A percentile compares a stretch with the other conserved stretches of the same genome.
These are phyloP conservation scores for Pissodes strobi DNA, from an alignment of 1,140 invertebrate genomes.

Conservation along the genomic window DNA sequence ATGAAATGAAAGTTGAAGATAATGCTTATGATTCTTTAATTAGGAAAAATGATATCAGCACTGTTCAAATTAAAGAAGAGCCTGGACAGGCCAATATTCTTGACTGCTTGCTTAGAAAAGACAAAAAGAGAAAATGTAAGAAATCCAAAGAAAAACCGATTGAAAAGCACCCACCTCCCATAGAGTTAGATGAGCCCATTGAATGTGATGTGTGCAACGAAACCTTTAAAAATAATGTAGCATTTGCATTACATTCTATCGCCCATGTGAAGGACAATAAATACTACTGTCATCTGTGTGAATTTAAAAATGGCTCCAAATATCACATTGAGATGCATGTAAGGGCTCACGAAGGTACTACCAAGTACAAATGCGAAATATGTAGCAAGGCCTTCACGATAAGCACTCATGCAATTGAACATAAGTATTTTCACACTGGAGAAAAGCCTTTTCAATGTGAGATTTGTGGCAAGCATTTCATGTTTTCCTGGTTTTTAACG, in stretches of 20 bases:
- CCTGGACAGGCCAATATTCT: slow-evolving; percentile 18
- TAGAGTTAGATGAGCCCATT: slow-evolving; percentile 53
- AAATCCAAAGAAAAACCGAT: slow-evolving; percentile 9
- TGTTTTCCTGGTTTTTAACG: slow-evolving; percentile 54
- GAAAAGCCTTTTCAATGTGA: slow-evolving; percentile 67
- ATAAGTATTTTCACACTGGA: slow-evolving; percentile 61
- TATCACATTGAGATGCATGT: slow-evolving; percentile 56
- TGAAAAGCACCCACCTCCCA: slow-evolving; percentile 58
- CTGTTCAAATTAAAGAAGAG: slow-evolving; percentile 3
- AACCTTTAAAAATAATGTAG: slow-evolving; percentile 47
- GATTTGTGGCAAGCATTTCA: slow-evolving; percentile 62
- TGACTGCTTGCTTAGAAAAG: slow-evolving; percentile 24
- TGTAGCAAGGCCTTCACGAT: slow-evolving; percentile 60
- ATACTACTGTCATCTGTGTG: slow-evolving; percentile 55
- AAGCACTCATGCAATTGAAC: slow-evolving; percentile 57
- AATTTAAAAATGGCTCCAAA: slow-evolving; percentile 55
- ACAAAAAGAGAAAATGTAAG: slow-evolving; percentile 10
- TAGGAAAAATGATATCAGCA: background rate
- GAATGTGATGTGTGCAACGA: slow-evolving; percentile 49
- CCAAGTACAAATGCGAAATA: slow-evolving; percentile 59
- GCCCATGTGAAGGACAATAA: slow-evolving; percentile 52
- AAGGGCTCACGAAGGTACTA: slow-evolving; percentile 54
- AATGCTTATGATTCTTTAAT: background rate
- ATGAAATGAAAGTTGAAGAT: background rate
- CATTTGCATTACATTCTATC: slow-evolving; percentile 47